These are phyloP conservation scores for Periparus ater DNA, from an alignment of 2,797 vertebrate genomes.

Conservation along the genomic window DNA sequence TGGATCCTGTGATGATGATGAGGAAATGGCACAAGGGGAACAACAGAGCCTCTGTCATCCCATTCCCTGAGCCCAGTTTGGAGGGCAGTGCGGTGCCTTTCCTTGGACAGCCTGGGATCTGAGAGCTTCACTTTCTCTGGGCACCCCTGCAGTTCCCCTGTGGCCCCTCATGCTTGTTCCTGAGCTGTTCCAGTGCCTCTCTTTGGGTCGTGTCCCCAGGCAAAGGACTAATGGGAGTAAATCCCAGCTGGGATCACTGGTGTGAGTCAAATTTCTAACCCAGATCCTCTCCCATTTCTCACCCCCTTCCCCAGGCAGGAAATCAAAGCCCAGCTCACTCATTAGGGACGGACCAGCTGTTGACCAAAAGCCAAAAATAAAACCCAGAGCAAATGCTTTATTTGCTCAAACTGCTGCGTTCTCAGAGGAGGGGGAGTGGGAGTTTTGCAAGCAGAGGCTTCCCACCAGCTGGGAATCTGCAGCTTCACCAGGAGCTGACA, in stretches of 20 bases:
- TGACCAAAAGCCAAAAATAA: conserved; percentile 14
- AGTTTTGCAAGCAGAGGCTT: neutral
- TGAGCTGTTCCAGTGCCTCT: neutral
- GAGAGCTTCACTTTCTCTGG: neutral
- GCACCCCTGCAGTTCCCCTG: neutral
- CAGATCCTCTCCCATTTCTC: neutral
- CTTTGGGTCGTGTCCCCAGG: neutral
- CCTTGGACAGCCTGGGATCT: neutral
- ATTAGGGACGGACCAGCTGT: conserved; percentile 20
- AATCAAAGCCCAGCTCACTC: conserved; percentile 27
- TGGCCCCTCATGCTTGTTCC: neutral
- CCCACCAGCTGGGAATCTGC: conserved; percentile 6
- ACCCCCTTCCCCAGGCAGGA: conserved; percentile 23
- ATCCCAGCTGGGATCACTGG: neutral
- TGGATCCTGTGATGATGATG: neutral
- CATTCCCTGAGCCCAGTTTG: neutral
- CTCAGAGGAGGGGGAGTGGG: conserved; percentile 15
- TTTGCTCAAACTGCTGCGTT: conserved; percentile 18
- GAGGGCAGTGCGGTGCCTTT: neutral
- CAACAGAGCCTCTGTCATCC: neutral
- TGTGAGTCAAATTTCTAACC: neutral
- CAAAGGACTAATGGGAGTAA: neutral
- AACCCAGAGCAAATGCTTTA: neutral
- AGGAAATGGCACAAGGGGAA: neutral
- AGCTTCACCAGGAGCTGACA: neutral